phyloP scores from a whole-genome alignment of 2,797 vertebrate species.

The Sebastiscus albofasciatus region DNA sequence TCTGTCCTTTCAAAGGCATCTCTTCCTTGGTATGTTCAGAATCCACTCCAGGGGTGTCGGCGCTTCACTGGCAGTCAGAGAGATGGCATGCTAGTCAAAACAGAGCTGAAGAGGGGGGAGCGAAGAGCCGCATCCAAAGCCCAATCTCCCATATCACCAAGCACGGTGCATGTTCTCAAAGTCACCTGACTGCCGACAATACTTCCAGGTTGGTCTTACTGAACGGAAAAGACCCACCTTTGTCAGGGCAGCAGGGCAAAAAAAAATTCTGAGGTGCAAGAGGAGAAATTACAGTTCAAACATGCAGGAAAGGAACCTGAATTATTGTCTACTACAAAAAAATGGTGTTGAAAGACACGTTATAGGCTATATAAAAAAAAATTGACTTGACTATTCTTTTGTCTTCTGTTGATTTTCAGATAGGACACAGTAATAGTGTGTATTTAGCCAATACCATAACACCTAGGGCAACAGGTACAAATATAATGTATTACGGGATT shows the following conservation, averaged over 20 bases:
- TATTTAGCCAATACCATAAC: not conserved
- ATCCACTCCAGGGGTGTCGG: slow-evolving; percentile 82
- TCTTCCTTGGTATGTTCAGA: slow-evolving; percentile 82
- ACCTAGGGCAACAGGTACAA: not conserved
- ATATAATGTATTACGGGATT: not conserved
- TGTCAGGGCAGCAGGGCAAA: not conserved
- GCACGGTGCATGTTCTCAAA: slow-evolving; percentile 38
- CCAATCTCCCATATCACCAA: slow-evolving; percentile 52
- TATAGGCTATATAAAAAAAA: not conserved
- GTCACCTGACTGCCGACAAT: slow-evolving; percentile 43
- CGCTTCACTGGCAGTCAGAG: slow-evolving; percentile 83
- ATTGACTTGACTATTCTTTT: not conserved
- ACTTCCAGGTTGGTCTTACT: slow-evolving; percentile 70
- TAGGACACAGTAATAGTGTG: not conserved
- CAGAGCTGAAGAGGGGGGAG: slow-evolving; percentile 53
- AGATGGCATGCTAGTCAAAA: slow-evolving; percentile 87
- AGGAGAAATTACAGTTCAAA: slow-evolving; percentile 5
- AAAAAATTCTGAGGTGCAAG: slow-evolving; percentile 9
- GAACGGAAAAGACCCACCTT: slow-evolving; percentile 43
- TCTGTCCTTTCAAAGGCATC: slow-evolving; percentile 82
- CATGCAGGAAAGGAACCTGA: not conserved
- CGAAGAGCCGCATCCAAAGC: slow-evolving; percentile 47
- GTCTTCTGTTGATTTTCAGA: not conserved
- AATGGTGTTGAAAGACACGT: not conserved
- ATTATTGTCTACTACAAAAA: not conserved